Base-by-base conservation (phyloP, 2,113 vertebrate genomes). In the Motacilla tschutschensis region DNA sequence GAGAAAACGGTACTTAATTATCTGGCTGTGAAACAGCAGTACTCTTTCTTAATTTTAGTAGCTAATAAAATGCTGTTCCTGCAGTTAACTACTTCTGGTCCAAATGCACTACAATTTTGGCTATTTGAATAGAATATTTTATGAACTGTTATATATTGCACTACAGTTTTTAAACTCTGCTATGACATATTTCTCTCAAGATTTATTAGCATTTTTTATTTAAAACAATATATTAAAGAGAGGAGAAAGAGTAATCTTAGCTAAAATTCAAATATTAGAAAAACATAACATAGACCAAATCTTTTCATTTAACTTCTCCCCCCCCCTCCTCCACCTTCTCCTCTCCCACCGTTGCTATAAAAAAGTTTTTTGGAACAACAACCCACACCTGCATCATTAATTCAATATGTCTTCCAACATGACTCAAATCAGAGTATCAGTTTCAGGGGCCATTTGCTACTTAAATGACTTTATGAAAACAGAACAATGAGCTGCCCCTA, bases 121-220 rank as follows among this genome's bases (percentile, higher is more conserved):
- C 96, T 58, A 92, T 96, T 96, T 92, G 97, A 95, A 90, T 88
- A 94, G 97, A 97, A 96, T 97, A 95, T 96, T 98, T 98, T 98
- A 98, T 97, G 97, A 97, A 97, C 97, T 98, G 97, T 96, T 96
- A 98, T 94, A 97, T 97, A 96, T 96, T 96, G 95, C 97, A 97
- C 97, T 96, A 95, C 78, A 96, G 96, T 94, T 96, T 97, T 96
- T 96, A 96, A 97, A 95, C 95, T 87, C 94, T 87, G 82, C 97
- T 96, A 95, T 96, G 97, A 97, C 97, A 97, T 97, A 97, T 96
- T 97, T 96, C 94, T 95, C 96, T 95, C 94, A 96, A 97, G 96
- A 98, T 98, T 97, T 97, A 97, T 96, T 97, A 96, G 95, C 93
- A 91, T 96, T 96, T 97, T 97, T 97, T 97, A 98, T 97, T 98